These are phyloP conservation scores for Clarias pachynema DNA, from an alignment of 2,797 vertebrate genomes.

Conservation along the genomic window DNA sequence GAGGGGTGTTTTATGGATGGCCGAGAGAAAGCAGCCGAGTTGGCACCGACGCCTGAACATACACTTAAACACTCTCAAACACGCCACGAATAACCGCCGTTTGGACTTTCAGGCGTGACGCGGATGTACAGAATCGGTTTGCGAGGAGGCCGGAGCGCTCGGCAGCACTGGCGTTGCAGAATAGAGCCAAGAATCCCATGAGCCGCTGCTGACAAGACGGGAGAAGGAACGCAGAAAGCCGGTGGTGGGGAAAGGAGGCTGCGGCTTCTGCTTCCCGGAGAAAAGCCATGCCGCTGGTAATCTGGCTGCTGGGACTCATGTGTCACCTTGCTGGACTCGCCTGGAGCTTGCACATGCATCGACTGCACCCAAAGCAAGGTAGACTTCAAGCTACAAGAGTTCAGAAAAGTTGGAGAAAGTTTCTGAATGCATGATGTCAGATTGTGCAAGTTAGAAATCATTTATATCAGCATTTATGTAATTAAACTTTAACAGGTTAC, in stretches of 20 bases:
- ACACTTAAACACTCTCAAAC: slow-evolving; percentile 64
- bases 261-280: slow-evolving; percentile 48
- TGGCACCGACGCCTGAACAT: slow-evolving; percentile 75
- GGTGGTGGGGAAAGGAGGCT: slow-evolving; percentile 59
- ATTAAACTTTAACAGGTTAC: neutral
- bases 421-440: neutral
- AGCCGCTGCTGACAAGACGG: slow-evolving; percentile 81
- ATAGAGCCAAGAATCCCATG: slow-evolving; percentile 72
- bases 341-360: slow-evolving; percentile 74
- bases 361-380: slow-evolving; percentile 92
- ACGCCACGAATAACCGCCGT: slow-evolving; percentile 51
- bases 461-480: neutral
- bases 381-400: slow-evolving; percentile 36
- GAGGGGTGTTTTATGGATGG: slow-evolving; percentile 73
- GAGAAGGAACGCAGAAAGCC: slow-evolving; percentile 64
- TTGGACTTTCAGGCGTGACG: neutral
- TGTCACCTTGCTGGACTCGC: slow-evolving; percentile 84
- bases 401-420: neutral
- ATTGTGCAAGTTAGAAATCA: neutral
- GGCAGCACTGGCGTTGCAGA: slow-evolving; percentile 71
- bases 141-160: slow-evolving; percentile 78
- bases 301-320: slow-evolving; percentile 83
- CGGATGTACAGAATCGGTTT: slow-evolving; percentile 54
- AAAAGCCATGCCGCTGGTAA: slow-evolving; percentile 82
- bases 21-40: slow-evolving; percentile 70